Conservation (phyloP, 2,797 vertebrate genomes). For the Coendou prehensilis region DNA sequence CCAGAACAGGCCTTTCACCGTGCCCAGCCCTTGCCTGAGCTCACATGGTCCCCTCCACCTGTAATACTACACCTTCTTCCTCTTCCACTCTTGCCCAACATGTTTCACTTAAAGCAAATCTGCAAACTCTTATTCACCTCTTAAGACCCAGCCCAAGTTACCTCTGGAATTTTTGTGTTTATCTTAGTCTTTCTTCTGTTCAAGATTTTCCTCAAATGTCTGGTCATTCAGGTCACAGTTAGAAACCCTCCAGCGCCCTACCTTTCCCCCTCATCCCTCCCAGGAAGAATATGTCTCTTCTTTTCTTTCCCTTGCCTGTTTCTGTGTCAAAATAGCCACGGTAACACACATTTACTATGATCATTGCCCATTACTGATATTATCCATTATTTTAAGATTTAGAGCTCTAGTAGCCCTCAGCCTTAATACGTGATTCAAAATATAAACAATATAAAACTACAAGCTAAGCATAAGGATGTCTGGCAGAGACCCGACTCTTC, state of each 20-base stretch:
- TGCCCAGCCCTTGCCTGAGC: not conserved
- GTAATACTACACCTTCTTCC: not conserved
- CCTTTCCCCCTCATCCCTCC: not conserved
- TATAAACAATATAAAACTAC: not conserved
- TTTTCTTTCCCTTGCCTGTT: not conserved
- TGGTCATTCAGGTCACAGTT: not conserved
- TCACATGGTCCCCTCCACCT: not conserved
- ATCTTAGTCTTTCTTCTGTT: constrained; percentile 32
- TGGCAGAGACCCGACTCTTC: not conserved
- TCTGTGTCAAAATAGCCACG: not conserved
- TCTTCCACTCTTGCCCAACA: not conserved
- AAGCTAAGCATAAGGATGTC: not conserved
- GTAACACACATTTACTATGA: not conserved
- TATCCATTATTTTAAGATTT: not conserved
- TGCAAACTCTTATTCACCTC: not conserved
- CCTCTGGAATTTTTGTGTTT: not conserved
- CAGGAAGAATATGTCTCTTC: not conserved
- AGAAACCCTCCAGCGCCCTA: not conserved
- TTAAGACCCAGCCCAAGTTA: constrained; percentile 6
- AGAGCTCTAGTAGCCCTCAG: not conserved
- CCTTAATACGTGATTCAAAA: not conserved
- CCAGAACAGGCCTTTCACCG: not conserved
- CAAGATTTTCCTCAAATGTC: constrained; percentile 2
- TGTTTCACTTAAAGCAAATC: not conserved
- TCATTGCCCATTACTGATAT: not conserved